Evolutionary conservation across 2,113 vertebrate genomes (phyloP).

Genomic region (Casuarius casuarius): DNA sequence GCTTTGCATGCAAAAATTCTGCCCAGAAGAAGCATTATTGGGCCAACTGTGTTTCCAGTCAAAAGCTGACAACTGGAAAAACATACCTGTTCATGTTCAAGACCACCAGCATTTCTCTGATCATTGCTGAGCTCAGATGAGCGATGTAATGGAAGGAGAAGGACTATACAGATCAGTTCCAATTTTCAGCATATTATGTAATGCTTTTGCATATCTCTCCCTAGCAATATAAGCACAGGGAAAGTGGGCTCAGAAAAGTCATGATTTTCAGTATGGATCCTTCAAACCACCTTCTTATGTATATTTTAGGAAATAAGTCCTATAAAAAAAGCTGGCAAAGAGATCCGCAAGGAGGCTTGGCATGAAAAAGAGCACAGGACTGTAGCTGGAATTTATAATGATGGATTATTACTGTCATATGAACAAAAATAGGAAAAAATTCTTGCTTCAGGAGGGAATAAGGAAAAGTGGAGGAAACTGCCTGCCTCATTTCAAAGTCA

Average conservation of each 20-base stretch:
- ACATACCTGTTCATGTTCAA: background rate
- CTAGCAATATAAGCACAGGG: background rate
- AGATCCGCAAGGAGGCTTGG: background rate
- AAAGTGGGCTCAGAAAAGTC: background rate
- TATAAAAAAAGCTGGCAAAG: background rate
- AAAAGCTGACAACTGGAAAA: conserved; percentile 24
- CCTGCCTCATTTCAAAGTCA: background rate
- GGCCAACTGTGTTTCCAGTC: background rate
- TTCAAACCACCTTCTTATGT: background rate
- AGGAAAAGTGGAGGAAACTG: background rate
- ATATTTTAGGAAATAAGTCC: background rate
- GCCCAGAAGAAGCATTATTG: conserved; percentile 20
- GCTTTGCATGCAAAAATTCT: conserved; percentile 30
- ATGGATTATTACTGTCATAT: background rate
- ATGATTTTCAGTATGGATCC: background rate
- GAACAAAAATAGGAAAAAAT: background rate
- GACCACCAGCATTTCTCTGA: conserved; percentile 29
- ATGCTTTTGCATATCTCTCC: background rate
- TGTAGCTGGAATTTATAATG: background rate
- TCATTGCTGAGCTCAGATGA: background rate
- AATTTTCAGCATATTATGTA: background rate
- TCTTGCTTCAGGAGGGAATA: background rate
- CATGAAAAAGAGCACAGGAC: background rate
- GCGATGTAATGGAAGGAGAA: background rate
- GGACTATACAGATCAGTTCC: background rate